Evolutionary conservation across 1,140 invertebrate genomes (phyloP), one percentile per base, ranked within the genome.

Genomic region (Aphelenchoides fujianensis): DNA sequence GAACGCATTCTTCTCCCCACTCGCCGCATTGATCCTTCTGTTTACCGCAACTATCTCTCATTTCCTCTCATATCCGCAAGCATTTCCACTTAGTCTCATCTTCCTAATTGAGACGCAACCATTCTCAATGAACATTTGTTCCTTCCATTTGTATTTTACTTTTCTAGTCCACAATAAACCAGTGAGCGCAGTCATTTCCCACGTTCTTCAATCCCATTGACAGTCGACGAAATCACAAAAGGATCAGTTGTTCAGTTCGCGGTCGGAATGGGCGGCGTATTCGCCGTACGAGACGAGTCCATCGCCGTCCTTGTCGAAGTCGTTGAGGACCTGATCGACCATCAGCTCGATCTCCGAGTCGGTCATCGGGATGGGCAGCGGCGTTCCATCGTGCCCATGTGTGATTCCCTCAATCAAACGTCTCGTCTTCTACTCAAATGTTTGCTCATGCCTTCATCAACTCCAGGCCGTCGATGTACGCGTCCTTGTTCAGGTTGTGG

Each of bases 401-500:
- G 63, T 66, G 16, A 66, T 2, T 1, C 63, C 63, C 32, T 66
- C n/a, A 66, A 61, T 41, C 28, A 61, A n/a, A n/a, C n/a, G 16
- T n/a, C n/a, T 61, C 9, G 59, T 61, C 16, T 1, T 61, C 19
- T n/a, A 61, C 36, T n/a, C 31, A n/a, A 19, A 2, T 61, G 2
- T 61, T 34, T 19, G n/a, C 36, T 1, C 36, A 36, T 23, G n/a
- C 70, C 31, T 72, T 72, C 12, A 72, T 62, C 34, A 72, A 23
- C 31, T 72, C 71, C 3, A 71, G 9, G 1, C 71, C 71, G 52
- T 72, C 71, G 16, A 72, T 72, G n/a, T 30, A 37, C 2, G 28
- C 30, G 70, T 72, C 71, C 16, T 72, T 67, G 41, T 72, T 72
- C 34, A 72, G 34, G 63, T 72, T 59, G 16, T 72, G 71, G 53